These are phyloP conservation scores for Chymomyza caudatula DNA, from an alignment of 2,888 invertebrate species.

Conservation along the genomic window DNA sequence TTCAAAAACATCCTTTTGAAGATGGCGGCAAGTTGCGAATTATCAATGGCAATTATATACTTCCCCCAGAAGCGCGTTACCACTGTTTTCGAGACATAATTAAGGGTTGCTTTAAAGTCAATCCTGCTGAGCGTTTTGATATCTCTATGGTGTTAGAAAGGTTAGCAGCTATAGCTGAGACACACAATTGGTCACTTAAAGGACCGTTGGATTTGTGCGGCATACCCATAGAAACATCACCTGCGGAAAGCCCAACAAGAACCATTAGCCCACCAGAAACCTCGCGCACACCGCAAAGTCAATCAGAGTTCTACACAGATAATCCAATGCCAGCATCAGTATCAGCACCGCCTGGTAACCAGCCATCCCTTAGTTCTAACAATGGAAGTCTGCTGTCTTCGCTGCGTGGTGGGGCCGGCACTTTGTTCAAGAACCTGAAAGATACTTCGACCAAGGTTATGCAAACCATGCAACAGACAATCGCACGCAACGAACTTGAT, in stretches of 20 bases:
- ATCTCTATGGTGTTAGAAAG: conserved; percentile 90
- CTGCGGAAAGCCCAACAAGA: conserved; percentile 54
- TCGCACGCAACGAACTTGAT: conserved; percentile 92
- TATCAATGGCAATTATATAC: conserved; percentile 95
- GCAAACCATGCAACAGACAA: conserved; percentile 96
- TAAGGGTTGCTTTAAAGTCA: conserved; percentile 88
- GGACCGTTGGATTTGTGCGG: conserved; percentile 82
- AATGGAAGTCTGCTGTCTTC: conserved; percentile 87
- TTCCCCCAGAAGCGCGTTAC: conserved; percentile 89
- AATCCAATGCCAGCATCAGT: conserved; percentile 45
- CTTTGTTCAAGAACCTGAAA: conserved; percentile 94
- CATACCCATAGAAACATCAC: conserved; percentile 73
- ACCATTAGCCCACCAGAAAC: conserved; percentile 32
- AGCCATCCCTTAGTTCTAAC: conserved; percentile 28
- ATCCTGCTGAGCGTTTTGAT: conserved; percentile 89
- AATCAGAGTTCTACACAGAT: conserved; percentile 69
- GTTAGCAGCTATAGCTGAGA: conserved; percentile 92
- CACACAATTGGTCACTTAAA: conserved; percentile 88
- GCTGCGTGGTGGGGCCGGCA: conserved; percentile 94
- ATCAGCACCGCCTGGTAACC: conserved; percentile 15
- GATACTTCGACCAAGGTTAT: conserved; percentile 98
- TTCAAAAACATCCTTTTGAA: conserved; percentile 97
- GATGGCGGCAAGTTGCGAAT: conserved; percentile 97
- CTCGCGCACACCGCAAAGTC: conserved; percentile 27
- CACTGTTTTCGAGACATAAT: conserved; percentile 93